Evolutionary conservation across 2,113 vertebrate species (phyloP).

Genomic region (Lophius piscatorius): DNA sequence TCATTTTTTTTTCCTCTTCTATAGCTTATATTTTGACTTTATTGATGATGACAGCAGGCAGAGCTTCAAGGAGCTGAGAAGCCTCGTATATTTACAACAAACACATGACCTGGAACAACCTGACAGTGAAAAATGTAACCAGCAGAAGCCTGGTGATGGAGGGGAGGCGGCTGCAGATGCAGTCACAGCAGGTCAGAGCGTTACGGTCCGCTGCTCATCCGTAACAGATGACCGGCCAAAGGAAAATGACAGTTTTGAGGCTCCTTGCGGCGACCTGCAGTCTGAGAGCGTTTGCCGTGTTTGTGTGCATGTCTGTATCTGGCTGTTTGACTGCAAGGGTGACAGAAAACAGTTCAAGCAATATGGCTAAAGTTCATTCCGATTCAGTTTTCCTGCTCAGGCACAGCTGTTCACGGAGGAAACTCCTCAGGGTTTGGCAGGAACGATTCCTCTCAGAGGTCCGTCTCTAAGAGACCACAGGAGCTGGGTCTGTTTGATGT

Average conservation of each 20-base stretch:
- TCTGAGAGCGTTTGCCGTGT: neutral
- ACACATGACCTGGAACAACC: neutral
- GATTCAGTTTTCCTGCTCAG: too few relatives aligned
- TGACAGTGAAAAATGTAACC: neutral
- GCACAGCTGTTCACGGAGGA: too few relatives aligned
- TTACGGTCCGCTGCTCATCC: neutral
- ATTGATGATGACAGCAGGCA: too few relatives aligned
- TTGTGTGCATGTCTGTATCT: neutral
- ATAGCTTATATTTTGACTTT: too few relatives aligned
- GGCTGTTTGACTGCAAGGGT: neutral
- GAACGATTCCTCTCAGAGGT: too few relatives aligned
- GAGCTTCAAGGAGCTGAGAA: too few relatives aligned
- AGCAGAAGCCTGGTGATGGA: neutral
- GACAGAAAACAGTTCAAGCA: neutral
- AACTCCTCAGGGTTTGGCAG: too few relatives aligned
- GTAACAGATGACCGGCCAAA: conserved; percentile 4
- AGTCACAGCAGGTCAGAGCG: neutral
- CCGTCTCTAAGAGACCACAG: too few relatives aligned
- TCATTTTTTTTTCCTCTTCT: too few relatives aligned
- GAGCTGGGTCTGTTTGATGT: too few relatives aligned
- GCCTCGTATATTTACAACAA: neutral
- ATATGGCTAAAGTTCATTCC: too few relatives aligned
- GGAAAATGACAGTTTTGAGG: conserved; percentile 3
- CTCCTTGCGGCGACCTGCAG: neutral
- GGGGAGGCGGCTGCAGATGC: neutral